Evolutionary conservation across 2,113 vertebrate species (phyloP).

Genomic region (Speoplatyrhinus poulsoni): DNA sequence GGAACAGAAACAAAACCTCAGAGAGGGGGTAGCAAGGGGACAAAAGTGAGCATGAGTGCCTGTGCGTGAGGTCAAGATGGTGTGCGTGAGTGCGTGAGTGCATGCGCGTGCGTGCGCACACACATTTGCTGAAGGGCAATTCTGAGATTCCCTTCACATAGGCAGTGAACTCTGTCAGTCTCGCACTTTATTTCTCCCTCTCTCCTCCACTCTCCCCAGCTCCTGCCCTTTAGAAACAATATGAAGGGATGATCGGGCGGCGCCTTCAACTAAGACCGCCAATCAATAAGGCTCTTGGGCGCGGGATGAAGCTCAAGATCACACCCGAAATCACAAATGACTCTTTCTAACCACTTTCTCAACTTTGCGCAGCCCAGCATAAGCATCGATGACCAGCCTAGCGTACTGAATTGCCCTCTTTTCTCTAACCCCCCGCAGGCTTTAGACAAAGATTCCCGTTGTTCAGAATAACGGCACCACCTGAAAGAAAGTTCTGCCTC

Average conservation of each 20-base stretch:
- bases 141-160: constrained; percentile 56
- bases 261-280: constrained; percentile 64
- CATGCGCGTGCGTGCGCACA: constrained; percentile 3
- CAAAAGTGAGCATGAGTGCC: not conserved
- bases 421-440: constrained; percentile 16
- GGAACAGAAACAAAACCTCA: not conserved
- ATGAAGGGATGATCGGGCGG: constrained; percentile 72
- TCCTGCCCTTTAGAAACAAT: constrained; percentile 70
- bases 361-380: constrained; percentile 55
- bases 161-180: constrained; percentile 56
- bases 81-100: not conserved
- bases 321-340: constrained; percentile 66
- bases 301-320: constrained; percentile 66
- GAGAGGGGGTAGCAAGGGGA: not conserved
- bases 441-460: constrained; percentile 44
- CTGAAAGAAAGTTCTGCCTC: constrained; percentile 67
- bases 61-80: not conserved
- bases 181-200: constrained; percentile 55
- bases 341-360: constrained; percentile 61
- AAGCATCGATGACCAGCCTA: constrained; percentile 3
- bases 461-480: constrained; percentile 60
- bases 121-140: constrained; percentile 62
- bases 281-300: constrained; percentile 63
- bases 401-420: constrained; percentile 21
- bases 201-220: constrained; percentile 56